Percentiles rank a stretch among this genome's conserved stretches.
These are phyloP conservation scores for Poecilobothrus nobilitatus DNA, from an alignment of 2,888 invertebrate genomes.

Conservation along the genomic window DNA sequence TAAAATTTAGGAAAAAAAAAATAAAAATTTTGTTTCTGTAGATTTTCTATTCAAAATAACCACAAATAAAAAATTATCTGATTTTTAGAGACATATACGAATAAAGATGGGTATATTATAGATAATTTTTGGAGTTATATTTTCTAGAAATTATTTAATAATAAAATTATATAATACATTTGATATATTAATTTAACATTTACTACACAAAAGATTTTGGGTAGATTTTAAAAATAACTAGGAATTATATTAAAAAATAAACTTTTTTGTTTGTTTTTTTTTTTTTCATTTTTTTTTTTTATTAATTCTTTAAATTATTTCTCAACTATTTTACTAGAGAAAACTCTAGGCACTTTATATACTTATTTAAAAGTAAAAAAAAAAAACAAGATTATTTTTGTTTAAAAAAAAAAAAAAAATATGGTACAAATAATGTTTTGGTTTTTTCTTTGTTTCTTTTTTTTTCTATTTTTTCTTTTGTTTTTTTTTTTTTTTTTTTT, in stretches of 20 bases:
- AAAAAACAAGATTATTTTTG: background rate
- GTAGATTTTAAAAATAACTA: background rate
- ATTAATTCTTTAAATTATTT: too few relatives aligned
- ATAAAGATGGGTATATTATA: too few relatives aligned
- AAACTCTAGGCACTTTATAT: slow-evolving; percentile 3
- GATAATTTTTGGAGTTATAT: too few relatives aligned
- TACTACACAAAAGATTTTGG: background rate
- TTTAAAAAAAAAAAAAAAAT: too few relatives aligned
- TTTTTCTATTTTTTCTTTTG: background rate
- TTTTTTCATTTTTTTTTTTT: background rate
- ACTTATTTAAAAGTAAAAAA: background rate
- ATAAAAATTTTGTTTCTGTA: too few relatives aligned
- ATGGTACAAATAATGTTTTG: background rate
- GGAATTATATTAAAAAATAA: background rate
- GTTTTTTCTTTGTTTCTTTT: background rate
- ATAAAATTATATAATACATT: too few relatives aligned
- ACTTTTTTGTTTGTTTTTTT: background rate
- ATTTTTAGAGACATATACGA: too few relatives aligned
- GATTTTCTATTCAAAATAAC: too few relatives aligned
- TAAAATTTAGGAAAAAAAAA: too few relatives aligned
- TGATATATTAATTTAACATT: background rate
- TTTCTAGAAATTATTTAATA: too few relatives aligned
- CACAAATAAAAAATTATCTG: too few relatives aligned
- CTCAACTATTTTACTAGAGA: background rate
- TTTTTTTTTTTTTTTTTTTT: background rate